Evolutionary conservation across 2,797 vertebrate species (phyloP).

Genomic region (Chelidonichthys spinosus): DNA sequence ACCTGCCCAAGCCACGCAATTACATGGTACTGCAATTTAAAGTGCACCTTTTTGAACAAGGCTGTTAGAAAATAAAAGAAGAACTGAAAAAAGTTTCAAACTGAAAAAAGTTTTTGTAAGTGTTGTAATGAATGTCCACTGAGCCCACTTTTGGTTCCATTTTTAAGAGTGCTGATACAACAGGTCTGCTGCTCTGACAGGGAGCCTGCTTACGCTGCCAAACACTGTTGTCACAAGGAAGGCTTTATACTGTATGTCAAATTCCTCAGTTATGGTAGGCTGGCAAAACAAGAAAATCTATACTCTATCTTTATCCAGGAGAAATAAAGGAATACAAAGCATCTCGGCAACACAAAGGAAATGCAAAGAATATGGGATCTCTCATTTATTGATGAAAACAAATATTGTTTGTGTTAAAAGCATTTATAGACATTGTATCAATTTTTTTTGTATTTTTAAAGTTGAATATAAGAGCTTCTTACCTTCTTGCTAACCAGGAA

Average conservation of each 20-base stretch:
- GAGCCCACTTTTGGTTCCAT: neutral
- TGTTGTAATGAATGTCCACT: constrained; percentile 1
- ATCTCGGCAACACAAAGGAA: neutral
- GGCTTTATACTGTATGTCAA: constrained; percentile 17
- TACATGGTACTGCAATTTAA: constrained; percentile 37
- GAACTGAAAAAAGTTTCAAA: constrained; percentile 3
- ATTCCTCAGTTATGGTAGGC: constrained; percentile 1
- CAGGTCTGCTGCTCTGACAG: constrained; percentile 34
- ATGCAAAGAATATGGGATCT: neutral
- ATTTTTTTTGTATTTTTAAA: too few relatives aligned
- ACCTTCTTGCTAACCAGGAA: constrained; percentile 99
- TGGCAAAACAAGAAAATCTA: neutral
- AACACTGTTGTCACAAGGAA: constrained; percentile 38
- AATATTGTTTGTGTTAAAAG: neutral
- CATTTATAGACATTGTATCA: neutral
- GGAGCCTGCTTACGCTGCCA: constrained; percentile 29
- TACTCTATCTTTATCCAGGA: neutral
- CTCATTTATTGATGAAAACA: neutral
- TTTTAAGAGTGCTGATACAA: constrained; percentile 31
- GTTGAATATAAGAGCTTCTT: constrained; percentile 53
- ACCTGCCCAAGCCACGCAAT: constrained; percentile 62
- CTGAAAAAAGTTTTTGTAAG: neutral
- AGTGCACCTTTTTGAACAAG: constrained; percentile 23
- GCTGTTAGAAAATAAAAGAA: neutral
- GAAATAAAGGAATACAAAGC: neutral